Conservation (phyloP, 2,113 vertebrate species). For the Pholis gunnellus region DNA sequence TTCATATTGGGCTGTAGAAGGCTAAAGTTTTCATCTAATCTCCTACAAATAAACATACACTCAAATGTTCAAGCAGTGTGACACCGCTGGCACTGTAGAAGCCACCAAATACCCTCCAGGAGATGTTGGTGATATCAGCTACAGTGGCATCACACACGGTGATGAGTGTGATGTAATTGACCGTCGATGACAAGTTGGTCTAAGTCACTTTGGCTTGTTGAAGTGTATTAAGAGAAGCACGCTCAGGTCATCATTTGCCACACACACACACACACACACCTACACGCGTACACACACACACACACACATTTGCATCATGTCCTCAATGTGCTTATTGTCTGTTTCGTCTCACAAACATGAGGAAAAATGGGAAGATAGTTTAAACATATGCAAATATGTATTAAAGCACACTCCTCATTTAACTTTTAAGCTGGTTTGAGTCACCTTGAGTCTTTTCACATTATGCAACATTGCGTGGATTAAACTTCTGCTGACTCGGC, state of each 20-base stretch:
- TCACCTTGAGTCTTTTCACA: not conserved
- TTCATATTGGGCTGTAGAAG: conserved; percentile 13
- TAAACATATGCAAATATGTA: conserved; percentile 42
- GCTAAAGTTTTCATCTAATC: conserved; percentile 25
- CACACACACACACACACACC: not conserved
- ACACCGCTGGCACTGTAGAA: conserved; percentile 17
- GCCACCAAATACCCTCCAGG: conserved; percentile 48
- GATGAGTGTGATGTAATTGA: conserved; percentile 29
- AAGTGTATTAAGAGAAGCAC: conserved; percentile 2
- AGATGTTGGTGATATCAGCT: conserved; percentile 42
- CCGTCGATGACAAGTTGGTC: not conserved
- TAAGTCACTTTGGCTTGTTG: conserved; percentile 9
- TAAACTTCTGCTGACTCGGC: conserved; percentile 31
- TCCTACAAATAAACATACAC: conserved; percentile 40
- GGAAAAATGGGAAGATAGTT: conserved; percentile 3
- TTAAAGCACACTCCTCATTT: conserved; percentile 18
- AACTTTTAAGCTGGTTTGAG: not conserved
- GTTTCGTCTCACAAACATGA: not conserved
- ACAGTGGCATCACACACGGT: not conserved
- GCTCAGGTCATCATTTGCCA: conserved; percentile 34
- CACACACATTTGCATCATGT: conserved; percentile 27
- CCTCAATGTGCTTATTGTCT: conserved; percentile 22
- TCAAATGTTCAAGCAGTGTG: conserved; percentile 23
- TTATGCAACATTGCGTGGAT: conserved; percentile 5
- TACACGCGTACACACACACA: not conserved